A percentile compares a stretch with the other conserved stretches of the same genome.
phyloP scores from a whole-genome alignment of 2,113 vertebrate species.

The Phoxinus phoxinus region DNA sequence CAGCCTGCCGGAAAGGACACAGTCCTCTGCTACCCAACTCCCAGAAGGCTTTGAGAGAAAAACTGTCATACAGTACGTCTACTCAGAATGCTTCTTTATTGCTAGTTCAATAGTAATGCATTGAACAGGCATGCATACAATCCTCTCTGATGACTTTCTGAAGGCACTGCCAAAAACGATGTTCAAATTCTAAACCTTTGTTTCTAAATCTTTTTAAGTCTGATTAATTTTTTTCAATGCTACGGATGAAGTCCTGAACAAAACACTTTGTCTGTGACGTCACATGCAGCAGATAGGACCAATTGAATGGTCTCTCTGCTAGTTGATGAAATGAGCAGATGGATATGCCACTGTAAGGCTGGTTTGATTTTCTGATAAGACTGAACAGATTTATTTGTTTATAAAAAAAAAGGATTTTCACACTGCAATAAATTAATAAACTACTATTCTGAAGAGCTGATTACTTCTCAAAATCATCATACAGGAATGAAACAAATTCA shows the following conservation, averaged over 20 bases:
- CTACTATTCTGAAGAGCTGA: neutral
- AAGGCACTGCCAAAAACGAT: neutral
- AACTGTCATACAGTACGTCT: constrained; percentile 18
- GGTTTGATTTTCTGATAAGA: neutral
- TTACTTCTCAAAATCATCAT: neutral
- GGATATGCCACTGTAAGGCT: neutral
- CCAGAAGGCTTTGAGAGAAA: constrained; percentile 26
- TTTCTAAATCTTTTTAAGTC: neutral
- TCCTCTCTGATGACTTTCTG: neutral
- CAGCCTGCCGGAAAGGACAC: constrained; percentile 21
- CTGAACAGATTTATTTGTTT: neutral
- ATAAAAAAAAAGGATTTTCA: neutral
- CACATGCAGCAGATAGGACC: neutral
- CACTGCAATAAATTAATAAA: neutral
- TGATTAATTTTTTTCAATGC: too few species aligned
- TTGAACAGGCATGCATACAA: neutral
- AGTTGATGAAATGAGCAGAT: neutral
- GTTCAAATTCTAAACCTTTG: neutral
- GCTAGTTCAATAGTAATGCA: neutral
- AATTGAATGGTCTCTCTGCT: neutral
- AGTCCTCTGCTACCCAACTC: constrained; percentile 9
- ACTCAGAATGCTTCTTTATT: constrained; percentile 5
- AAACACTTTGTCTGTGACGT: neutral
- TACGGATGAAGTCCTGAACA: neutral
- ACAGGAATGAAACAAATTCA: neutral